Conservation (phyloP, 2,888 invertebrate genomes). For the Tribolium freemani region DNA sequence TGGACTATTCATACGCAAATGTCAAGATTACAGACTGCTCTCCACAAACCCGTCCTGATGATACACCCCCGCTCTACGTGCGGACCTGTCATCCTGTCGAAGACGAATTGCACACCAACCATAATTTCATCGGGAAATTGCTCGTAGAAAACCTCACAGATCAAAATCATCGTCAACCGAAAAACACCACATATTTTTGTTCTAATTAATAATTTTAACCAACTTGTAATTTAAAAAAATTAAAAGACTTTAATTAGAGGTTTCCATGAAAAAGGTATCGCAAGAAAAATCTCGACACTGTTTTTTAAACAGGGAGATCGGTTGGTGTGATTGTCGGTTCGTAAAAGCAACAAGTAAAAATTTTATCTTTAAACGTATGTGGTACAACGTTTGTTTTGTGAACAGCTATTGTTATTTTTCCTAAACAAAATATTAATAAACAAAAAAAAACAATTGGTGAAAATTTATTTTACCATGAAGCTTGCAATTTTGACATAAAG, state of each 20-base stretch:
- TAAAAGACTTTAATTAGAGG: conserved; percentile 11
- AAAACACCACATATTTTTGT: not conserved
- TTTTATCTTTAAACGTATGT: not conserved
- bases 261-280: conserved; percentile 18
- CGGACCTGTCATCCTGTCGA: conserved; percentile 44
- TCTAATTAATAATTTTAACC: conserved; percentile 1
- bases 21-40: conserved; percentile 60
- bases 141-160: not conserved
- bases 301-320: conserved; percentile 3
- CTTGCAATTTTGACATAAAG: too few species aligned
- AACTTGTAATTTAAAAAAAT: conserved; percentile 6
- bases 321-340: not conserved
- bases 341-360: conserved; percentile 23
- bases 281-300: conserved; percentile 5
- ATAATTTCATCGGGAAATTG: not conserved
- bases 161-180: not conserved
- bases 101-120: conserved; percentile 38
- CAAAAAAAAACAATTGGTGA: too few species aligned
- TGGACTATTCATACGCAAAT: conserved; percentile 67
- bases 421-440: not conserved
- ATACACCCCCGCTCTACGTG: conserved; percentile 40
- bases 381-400: too few species aligned
- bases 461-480: too few species aligned
- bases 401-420: not conserved
- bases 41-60: conserved; percentile 33